A percentile compares a stretch with the other conserved stretches of the same genome.
Conservation (phyloP, 2,113 vertebrate species). For the Elephas maximus region DNA sequence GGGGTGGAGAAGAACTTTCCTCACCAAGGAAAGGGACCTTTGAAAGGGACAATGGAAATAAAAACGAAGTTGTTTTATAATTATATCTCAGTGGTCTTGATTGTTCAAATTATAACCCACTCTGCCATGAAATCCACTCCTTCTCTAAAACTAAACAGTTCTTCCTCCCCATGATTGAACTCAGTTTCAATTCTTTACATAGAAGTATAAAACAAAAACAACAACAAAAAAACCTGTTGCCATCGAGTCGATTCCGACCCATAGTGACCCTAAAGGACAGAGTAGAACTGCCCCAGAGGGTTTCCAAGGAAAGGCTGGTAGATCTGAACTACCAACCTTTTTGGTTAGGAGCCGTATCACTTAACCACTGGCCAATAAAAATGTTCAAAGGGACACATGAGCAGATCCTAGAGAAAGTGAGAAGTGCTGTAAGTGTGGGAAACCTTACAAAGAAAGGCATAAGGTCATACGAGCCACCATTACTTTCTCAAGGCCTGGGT, state of each 20-base stretch:
- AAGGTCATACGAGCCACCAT: not conserved
- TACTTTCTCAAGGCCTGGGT: not conserved
- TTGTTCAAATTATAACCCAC: not conserved
- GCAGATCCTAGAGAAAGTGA: not conserved
- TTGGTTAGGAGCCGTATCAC: too few species aligned
- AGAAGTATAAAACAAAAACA: not conserved
- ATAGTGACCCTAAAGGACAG: too few species aligned
- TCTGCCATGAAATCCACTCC: not conserved
- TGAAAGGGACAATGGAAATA: not conserved
- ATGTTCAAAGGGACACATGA: not conserved
- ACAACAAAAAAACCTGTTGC: too few species aligned
- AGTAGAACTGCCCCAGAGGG: too few species aligned
- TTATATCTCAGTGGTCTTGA: not conserved
- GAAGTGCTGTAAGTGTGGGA: not conserved
- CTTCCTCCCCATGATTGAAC: too few species aligned
- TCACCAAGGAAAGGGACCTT: not conserved
- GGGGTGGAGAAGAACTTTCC: not conserved
- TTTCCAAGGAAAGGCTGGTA: too few species aligned
- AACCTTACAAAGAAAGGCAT: not conserved
- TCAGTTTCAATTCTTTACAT: not conserved
- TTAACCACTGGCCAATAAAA: not conserved
- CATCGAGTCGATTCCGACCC: too few species aligned
- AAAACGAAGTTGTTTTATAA: constrained; percentile 13
- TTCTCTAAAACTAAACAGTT: not conserved
- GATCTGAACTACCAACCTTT: too few species aligned